Evolutionary conservation across 2,888 invertebrate genomes (phyloP).

Genomic region (Rotaria socialis): DNA sequence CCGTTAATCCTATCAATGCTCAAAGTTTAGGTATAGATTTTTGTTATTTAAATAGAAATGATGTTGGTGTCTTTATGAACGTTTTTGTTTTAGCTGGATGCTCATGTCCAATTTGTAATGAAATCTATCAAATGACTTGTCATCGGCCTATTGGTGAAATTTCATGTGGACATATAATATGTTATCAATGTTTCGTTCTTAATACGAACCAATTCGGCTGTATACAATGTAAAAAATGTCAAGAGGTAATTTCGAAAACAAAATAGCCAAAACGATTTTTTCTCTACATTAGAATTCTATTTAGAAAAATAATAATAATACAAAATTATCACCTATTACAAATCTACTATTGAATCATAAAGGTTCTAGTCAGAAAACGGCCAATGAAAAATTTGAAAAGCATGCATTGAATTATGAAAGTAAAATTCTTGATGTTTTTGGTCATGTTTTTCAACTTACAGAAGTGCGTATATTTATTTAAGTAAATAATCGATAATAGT

Average conservation of each 20-base stretch:
- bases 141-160: constrained; percentile 35
- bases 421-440: constrained; percentile 64
- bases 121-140: not conserved
- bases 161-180: constrained; percentile 41
- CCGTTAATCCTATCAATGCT: not conserved
- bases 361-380: constrained; percentile 65
- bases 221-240: not conserved
- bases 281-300: not conserved
- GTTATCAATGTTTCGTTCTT: constrained; percentile 38
- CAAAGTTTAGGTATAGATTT: not conserved
- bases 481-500: too few relatives aligned
- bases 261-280: not conserved
- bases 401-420: constrained; percentile 48
- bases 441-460: constrained; percentile 71
- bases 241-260: not conserved
- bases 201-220: constrained; percentile 26
- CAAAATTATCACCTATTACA: not conserved
- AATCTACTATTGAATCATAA: not conserved
- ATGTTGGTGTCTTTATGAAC: not conserved
- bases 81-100: not conserved
- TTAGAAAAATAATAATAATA: not conserved
- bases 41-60: not conserved
- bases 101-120: constrained; percentile 37
- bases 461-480: not conserved
- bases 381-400: constrained; percentile 67